Percentiles rank a stretch among this genome's conserved stretches.
phyloP scores from a whole-genome alignment of 1,140 invertebrate species.

The Caenorhabditis brenneri region DNA sequence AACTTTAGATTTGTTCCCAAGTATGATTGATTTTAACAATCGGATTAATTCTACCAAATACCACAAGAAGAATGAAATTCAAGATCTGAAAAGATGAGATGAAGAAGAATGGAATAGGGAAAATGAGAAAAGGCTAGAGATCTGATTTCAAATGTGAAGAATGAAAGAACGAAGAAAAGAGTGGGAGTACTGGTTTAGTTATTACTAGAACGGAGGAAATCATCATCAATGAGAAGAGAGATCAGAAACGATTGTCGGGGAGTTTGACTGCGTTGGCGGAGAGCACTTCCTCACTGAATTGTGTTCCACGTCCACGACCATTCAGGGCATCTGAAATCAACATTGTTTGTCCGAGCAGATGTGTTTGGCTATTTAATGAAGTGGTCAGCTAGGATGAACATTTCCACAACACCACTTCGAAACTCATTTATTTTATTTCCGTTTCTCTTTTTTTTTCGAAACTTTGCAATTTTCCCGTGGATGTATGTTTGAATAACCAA shows the following conservation, averaged over 20 bases:
- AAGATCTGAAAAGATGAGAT: not conserved
- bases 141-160: slow-evolving; percentile 15
- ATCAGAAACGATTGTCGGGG: slow-evolving; percentile 31
- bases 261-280: slow-evolving; percentile 32
- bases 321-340: slow-evolving; percentile 14
- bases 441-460: not conserved
- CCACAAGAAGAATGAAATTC: not conserved
- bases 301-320: slow-evolving; percentile 3
- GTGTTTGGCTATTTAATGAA: not conserved
- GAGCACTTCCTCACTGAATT: slow-evolving; percentile 30
- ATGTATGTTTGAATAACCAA: too few species aligned
- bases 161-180: not conserved
- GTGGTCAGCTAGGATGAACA: not conserved
- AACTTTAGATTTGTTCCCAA: not conserved
- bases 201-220: not conserved
- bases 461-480: too few species aligned
- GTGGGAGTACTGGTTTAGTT: not conserved
- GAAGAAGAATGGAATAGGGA: not conserved
- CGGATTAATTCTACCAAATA: not conserved
- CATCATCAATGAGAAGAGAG: not conserved
- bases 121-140: not conserved
- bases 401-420: not conserved
- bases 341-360: not conserved
- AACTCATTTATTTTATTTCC: not conserved
- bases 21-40: not conserved